A percentile compares a stretch with the other conserved stretches of the same genome.
phyloP scores from a whole-genome alignment of 2,797 vertebrate species.

The Cercopithecus petaurista region DNA sequence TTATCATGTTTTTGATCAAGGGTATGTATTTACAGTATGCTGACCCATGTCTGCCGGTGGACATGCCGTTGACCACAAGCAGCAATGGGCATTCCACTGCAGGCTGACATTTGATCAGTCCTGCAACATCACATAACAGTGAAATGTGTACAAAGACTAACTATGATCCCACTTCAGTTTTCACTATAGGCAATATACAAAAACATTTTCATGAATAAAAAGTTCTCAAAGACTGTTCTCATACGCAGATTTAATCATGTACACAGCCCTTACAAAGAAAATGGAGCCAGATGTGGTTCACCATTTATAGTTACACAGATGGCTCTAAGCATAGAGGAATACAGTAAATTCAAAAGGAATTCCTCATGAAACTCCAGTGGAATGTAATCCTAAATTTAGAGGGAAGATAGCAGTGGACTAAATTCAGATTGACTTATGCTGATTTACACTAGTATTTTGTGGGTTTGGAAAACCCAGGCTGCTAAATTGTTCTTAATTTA shows the following conservation, averaged over 20 bases:
- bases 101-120: conserved; percentile 12
- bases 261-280: conserved; percentile 79
- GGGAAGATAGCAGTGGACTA: conserved; percentile 75
- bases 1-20: neutral
- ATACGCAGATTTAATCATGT: conserved; percentile 83
- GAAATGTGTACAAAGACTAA: conserved; percentile 60
- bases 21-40: neutral
- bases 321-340: conserved; percentile 79
- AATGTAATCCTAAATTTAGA: conserved; percentile 83
- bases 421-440: conserved; percentile 80
- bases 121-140: neutral
- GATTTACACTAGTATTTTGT: conserved; percentile 81
- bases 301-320: conserved; percentile 85
- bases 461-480: conserved; percentile 76
- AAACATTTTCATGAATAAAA: conserved; percentile 73
- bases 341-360: conserved; percentile 85
- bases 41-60: neutral
- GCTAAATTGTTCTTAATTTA: conserved; percentile 80
- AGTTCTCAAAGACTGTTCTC: conserved; percentile 76
- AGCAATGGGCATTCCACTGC: conserved; percentile 1
- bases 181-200: conserved; percentile 73
- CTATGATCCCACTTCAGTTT: neutral
- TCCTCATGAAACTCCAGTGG: conserved; percentile 81
- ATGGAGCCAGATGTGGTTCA: conserved; percentile 83
- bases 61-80: conserved; percentile 4